A percentile compares a stretch with the other conserved stretches of the same genome.
Evolutionary conservation across 92 coral and sea anemone genomes (phyloP).

Genomic region (Scolanthus callimorphus): DNA sequence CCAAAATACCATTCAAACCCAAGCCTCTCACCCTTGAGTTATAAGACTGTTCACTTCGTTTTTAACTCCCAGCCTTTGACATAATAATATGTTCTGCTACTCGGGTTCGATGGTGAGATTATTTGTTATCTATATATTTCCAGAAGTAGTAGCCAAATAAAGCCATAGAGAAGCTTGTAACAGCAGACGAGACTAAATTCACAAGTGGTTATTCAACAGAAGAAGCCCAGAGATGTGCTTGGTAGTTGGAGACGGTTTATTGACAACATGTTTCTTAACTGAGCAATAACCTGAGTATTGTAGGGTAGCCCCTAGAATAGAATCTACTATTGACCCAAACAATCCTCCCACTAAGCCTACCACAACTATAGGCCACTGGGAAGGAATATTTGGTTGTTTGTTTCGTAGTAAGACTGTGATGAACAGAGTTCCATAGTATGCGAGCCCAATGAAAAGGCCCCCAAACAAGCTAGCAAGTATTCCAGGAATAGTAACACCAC

Average conservation of each 20-base stretch:
- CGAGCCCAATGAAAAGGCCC: conserved; percentile 77
- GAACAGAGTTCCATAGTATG: conserved; percentile 58
- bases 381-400: conserved; percentile 41
- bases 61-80: too few relatives aligned
- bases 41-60: too few relatives aligned
- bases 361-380: conserved; percentile 94
- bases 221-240: conserved; percentile 81
- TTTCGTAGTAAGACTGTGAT: conserved; percentile 45
- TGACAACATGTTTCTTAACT: conserved; percentile 68
- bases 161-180: conserved; percentile 76
- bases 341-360: conserved; percentile 89
- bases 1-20: too few relatives aligned
- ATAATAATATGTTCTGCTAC: too few relatives aligned
- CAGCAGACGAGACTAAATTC: conserved; percentile 72
- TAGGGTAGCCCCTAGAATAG: conserved; percentile 89
- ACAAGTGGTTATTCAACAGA: conserved; percentile 87
- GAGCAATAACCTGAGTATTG: conserved; percentile 95
- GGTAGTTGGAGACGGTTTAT: conserved; percentile 66
- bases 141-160: conserved; percentile 83
- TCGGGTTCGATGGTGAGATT: too few relatives aligned
- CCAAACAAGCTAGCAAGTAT: conserved; percentile 80
- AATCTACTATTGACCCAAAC: conserved; percentile 82
- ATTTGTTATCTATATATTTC: conserved; percentile 41
- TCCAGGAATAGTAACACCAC: conserved; percentile 88
- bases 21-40: too few relatives aligned